Evolutionary conservation across 2,797 vertebrate species (phyloP), one percentile per base, ranked within the genome.

Genomic region (Helostoma temminkii): DNA sequence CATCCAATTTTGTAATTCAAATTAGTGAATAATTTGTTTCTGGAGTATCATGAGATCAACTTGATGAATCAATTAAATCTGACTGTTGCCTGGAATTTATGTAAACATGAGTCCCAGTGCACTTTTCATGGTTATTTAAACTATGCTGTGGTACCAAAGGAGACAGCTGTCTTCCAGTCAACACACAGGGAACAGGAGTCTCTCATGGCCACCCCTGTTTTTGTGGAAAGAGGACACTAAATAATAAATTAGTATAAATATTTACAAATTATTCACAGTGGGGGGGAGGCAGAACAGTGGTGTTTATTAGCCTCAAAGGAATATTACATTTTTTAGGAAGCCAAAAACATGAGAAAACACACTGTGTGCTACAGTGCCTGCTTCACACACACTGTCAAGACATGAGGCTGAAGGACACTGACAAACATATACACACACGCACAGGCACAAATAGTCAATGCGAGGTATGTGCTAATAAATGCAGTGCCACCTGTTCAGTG

Each of bases 401-500:
- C 50, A 43, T 65, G 60, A 69, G 61, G 66, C 68, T 71, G 64
- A 25, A 76, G 56, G 80, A 81, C 62, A 61, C 25, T 62, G 42
- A 57, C 60, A 71, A 66, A 73, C 26, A 53, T 5, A 19, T 21
- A 22, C 1, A 9, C 1, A 9, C 36, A 37, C 18, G 16, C 50
- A 19, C 28, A 9, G 25, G 11, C 21, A 25, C 43, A 70, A 39
- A 47, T 9, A 69, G 73, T 53, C 71, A 73, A 80, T 71, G 68
- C 19, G 53, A 46, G 76, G 74, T 70, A 60, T 50, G 78, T 76
- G 77, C 34, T 88, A 90, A 92, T 91, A 86, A 90, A 89, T 88
- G 83, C 87, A 78, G 79, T 71, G 58, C 79, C 90, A 91, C 89
- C 90, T 92, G 89, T 89, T 91, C 88, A 79, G 82, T 82, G 75